Evolutionary conservation across 2,113 vertebrate species (phyloP), one percentile per base, ranked within the genome.

Genomic region (Boleophthalmus pectinirostris): DNA sequence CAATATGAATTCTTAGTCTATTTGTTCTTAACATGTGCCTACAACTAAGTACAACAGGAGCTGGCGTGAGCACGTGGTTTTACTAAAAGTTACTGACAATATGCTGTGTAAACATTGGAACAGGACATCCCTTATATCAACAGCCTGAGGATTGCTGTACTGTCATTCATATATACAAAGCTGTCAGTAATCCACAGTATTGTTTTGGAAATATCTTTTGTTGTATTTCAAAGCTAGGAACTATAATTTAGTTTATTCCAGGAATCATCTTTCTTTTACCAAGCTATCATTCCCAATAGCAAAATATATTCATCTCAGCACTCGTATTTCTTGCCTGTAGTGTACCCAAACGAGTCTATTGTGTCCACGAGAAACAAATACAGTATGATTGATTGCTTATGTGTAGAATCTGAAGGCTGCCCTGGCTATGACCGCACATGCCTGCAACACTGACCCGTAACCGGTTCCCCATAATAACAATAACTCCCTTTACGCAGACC

Each of bases 381-480:
- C n/a, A n/a, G n/a, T n/a, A 21, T 43, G 33, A 43, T 43, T 21
- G 61, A 38, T 64, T 64, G 61, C 61, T 43, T 21, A 21, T 43
- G 61, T 64, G 33, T n/a, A n/a, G 61, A n/a, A 12, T 14, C 61
- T 64, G 61, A 43, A 43, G 33, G 61, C 33, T 64, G 29, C 71
- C 45, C 58, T 2, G 24, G 25, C 58, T 61, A 5, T 61, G 58
- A 61, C 58, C 58, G 58, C 16, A 25, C 58, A 3, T 16, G 24
- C 14, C 58, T 29, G 13, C 25, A 24, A 33, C 58, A 18, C 18
- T 61, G 58, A 33, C 58, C 58, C 58, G 25, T 25, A 25, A 5
- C 49, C 16, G n/a, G 5, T 25, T 25, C 64, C 21, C 66, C 21
- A 57, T 0, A 51, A 73, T 56, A 64, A 68, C 56, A 35, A 45